Evolutionary conservation across 2,797 vertebrate species (phyloP), one percentile per base, ranked within the genome.

Genomic region (Pagetopsis macropterus): DNA sequence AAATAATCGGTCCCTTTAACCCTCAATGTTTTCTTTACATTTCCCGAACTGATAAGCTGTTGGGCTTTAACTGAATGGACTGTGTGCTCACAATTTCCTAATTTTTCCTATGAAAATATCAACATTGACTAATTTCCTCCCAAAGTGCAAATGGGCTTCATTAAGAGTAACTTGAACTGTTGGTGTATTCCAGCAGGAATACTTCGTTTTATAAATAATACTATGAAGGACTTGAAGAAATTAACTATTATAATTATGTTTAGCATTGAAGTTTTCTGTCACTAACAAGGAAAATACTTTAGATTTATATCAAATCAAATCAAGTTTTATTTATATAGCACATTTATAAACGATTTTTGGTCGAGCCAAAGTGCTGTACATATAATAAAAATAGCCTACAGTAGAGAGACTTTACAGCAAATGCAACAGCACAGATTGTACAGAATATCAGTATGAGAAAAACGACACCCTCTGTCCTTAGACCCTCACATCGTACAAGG

Each of bases 51-150:
- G 75, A 81, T 83, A 74, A 70, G 51, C 62, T 46, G 12, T 11
- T 51, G 14, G 33, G 41, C 45, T 63, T 46, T 15, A 15, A 71
- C 59, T 83, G 72, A 81, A 21, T 33, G 58, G 40, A 27, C 72
- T 21, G 72, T 74, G 72, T 56, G 65, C 66, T 67, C 40, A 82
- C 84, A 88, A 78, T 87, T 85, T 91, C 85, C 78, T 68, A 65
- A 62, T 83, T 84, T 82, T 67, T 33, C 44, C 33, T 46, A 4
- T 80, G 11, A 87, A 88, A 90, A 92, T 83, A 91, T 88, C 89
- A 87, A 88, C 75, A 67, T 52, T 40, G 0, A 16, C 63, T 68
- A 60, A 89, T 87, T 90, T 91, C 80, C 86, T 85, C 61, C 73
- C n/a, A 7, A n/a, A 66, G 61, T 52, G 56, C 19, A 51, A 78